Conservation (phyloP, 2,888 invertebrate genomes). For the Lasioglossum leucozonium region DNA sequence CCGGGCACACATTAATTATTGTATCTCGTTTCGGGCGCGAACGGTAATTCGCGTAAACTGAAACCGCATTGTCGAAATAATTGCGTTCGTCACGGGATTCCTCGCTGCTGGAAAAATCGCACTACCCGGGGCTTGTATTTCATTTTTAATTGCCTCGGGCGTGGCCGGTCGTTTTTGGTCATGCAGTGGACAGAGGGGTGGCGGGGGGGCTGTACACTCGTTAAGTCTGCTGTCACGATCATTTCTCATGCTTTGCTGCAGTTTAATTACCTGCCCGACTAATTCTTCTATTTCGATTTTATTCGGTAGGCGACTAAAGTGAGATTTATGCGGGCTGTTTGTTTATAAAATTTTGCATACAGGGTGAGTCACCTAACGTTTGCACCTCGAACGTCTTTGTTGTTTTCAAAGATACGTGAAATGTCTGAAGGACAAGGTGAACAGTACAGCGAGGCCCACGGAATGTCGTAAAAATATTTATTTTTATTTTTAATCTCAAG, state of each 20-base stretch:
- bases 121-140: background rate
- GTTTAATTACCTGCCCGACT: background rate
- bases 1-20: conserved; percentile 48
- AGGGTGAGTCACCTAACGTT: too few species aligned
- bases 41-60: conserved; percentile 51
- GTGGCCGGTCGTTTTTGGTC: background rate
- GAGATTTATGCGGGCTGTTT: too few species aligned
- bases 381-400: too few species aligned
- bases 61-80: conserved; percentile 41
- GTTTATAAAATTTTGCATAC: too few species aligned
- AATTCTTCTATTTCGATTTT: too few species aligned
- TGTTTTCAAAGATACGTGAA: too few species aligned
- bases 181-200: background rate
- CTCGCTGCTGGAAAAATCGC: background rate
- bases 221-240: background rate
- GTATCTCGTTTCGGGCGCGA: conserved; percentile 53
- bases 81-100: background rate
- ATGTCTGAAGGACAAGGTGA: too few species aligned
- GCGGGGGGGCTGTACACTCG: background rate
- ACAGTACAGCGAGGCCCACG: too few species aligned
- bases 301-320: too few species aligned
- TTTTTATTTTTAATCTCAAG: too few species aligned
- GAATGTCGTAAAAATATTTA: too few species aligned
- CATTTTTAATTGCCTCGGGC: background rate
- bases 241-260: background rate